A percentile compares a stretch with the other conserved stretches of the same genome.
These are phyloP conservation scores for Polyploca ridens DNA, from an alignment of 2,888 invertebrate species.

Conservation along the genomic window DNA sequence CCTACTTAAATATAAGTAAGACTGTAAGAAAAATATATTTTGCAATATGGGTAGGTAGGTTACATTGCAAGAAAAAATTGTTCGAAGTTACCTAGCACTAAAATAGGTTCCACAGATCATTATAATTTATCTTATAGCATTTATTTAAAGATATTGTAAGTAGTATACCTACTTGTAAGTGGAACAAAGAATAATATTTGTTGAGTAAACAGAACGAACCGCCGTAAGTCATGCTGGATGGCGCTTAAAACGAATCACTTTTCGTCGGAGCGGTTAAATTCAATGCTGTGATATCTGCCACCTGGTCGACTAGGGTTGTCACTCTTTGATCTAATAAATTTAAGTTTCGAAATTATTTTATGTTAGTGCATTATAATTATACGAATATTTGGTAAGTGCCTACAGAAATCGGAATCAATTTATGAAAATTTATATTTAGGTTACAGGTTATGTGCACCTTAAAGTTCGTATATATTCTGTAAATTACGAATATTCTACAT, in stretches of 20 bases:
- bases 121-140: neutral
- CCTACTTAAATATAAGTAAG: too few relatives aligned
- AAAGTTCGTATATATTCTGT: too few relatives aligned
- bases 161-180: conserved; percentile 51
- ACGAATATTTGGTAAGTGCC: too few relatives aligned
- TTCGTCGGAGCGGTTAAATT: conserved; percentile 73
- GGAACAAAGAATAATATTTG: conserved; percentile 76
- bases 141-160: conserved; percentile 17
- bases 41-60: too few relatives aligned
- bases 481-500: too few relatives aligned
- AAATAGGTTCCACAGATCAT: neutral
- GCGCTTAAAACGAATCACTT: conserved; percentile 78
- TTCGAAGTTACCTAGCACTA: neutral
- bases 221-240: conserved; percentile 71
- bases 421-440: too few relatives aligned
- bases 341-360: neutral
- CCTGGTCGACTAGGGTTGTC: conserved; percentile 73
- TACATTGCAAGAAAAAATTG: too few relatives aligned
- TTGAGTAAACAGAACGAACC: conserved; percentile 69
- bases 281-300: conserved; percentile 73
- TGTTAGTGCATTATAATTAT: neutral
- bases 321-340: conserved; percentile 16
- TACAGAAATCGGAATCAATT: too few relatives aligned
- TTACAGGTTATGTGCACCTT: too few relatives aligned
- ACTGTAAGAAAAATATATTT: too few relatives aligned